phyloP scores from a whole-genome alignment of 2,888 invertebrate genomes.

The Cyrtodaria siliqua region DNA sequence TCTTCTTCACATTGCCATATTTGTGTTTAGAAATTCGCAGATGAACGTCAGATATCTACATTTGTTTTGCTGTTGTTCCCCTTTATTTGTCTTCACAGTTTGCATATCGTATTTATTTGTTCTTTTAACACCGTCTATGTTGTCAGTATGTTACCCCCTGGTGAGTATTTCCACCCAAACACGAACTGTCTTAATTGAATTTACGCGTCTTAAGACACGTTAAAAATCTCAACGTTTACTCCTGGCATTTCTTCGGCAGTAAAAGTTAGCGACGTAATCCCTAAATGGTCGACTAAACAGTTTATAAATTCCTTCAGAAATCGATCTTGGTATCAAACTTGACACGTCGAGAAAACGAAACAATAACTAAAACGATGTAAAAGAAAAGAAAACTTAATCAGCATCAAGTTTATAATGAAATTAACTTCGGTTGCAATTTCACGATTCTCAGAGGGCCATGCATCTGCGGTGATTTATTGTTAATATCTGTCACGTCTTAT shows the following conservation, averaged over 20 bases:
- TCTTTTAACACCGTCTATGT: conserved; percentile 13
- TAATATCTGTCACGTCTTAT: conserved; percentile 29
- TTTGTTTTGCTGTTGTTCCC: no score
- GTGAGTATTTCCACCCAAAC: conserved; percentile 25
- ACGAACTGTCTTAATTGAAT: conserved; percentile 27
- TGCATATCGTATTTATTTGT: conserved; percentile 21
- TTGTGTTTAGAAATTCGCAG: no score
- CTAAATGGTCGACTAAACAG: conserved; percentile 46
- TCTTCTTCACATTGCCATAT: no score
- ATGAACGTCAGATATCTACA: no score
- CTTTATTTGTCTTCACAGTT: not conserved
- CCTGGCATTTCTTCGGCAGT: conserved; percentile 33
- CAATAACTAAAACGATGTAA: conserved; percentile 52
- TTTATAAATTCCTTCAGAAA: conserved; percentile 53
- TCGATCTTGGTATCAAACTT: conserved; percentile 38
- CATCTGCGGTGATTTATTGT: conserved; percentile 38
- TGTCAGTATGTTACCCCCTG: conserved; percentile 15
- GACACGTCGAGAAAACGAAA: conserved; percentile 52
- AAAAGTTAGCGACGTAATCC: conserved; percentile 42
- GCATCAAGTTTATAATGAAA: conserved; percentile 40
- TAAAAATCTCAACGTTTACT: conserved; percentile 34
- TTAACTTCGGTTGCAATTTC: conserved; percentile 41
- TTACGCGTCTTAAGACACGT: conserved; percentile 18
- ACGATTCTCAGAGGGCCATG: conserved; percentile 19
- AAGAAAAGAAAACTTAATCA: conserved; percentile 55